phyloP scores from a whole-genome alignment of 2,888 invertebrate species.

The Drosophila nigricruria region DNA sequence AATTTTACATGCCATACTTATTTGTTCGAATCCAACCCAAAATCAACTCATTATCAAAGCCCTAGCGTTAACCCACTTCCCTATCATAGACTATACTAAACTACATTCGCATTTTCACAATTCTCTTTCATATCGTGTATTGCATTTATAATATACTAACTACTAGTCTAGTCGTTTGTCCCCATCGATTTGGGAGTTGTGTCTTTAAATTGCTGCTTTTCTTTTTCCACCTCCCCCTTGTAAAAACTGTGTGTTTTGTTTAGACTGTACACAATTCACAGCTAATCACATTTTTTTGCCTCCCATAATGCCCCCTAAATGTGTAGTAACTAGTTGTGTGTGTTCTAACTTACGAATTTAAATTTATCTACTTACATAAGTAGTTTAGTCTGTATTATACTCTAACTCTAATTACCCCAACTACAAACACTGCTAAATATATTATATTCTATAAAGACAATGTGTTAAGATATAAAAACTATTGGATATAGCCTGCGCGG shows the following conservation, averaged over 20 bases:
- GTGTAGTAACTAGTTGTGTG: slow-evolving; percentile 67
- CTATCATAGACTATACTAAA: slow-evolving; percentile 33
- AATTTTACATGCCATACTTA: slow-evolving; percentile 51
- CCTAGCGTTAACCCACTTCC: slow-evolving; percentile 6
- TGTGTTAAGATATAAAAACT: slow-evolving; percentile 3
- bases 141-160: slow-evolving; percentile 38
- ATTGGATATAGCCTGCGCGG: background rate
- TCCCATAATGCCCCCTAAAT: slow-evolving; percentile 44
- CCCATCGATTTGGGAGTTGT: slow-evolving; percentile 17
- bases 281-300: slow-evolving; percentile 42
- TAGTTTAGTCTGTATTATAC: slow-evolving; percentile 44
- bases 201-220: slow-evolving; percentile 32
- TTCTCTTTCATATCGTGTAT: slow-evolving; percentile 32
- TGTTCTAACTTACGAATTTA: slow-evolving; percentile 25
- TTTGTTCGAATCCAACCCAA: slow-evolving; percentile 36
- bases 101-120: slow-evolving; percentile 39
- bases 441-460: slow-evolving; percentile 12
- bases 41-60: slow-evolving; percentile 27
- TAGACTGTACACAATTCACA: slow-evolving; percentile 49
- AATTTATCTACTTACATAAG: slow-evolving; percentile 44
- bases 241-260: slow-evolving; percentile 47
- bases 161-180: slow-evolving; percentile 35
- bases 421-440: slow-evolving; percentile 2
- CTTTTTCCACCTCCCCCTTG: slow-evolving; percentile 17
- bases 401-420: slow-evolving; percentile 15